These are phyloP conservation scores for Gibbula magus DNA, from an alignment of 2,888 invertebrate genomes.

Conservation along the genomic window DNA sequence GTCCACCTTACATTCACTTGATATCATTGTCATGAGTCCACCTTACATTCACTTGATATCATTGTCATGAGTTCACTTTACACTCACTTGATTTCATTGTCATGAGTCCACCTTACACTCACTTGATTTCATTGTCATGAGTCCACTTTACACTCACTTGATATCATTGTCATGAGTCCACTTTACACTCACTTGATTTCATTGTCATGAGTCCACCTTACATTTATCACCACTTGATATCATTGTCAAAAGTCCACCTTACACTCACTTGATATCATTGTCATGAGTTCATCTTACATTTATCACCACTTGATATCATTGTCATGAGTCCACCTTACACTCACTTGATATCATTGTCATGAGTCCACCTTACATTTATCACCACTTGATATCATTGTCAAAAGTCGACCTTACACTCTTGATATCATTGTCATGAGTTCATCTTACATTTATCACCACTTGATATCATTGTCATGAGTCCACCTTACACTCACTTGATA, in stretches of 20 bases:
- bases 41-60: too few species aligned
- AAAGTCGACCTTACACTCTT: constrained; percentile 68
- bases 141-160: constrained; percentile 84
- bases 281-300: constrained; percentile 34
- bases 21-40: too few species aligned
- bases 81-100: too few species aligned
- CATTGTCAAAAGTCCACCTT: constrained; percentile 80
- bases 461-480: constrained; percentile 84
- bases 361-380: constrained; percentile 75
- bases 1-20: too few species aligned
- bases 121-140: constrained; percentile 81
- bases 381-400: constrained; percentile 86
- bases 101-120: too few species aligned
- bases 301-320: constrained; percentile 85
- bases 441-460: constrained; percentile 79
- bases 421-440: too few species aligned
- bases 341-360: too few species aligned
- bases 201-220: too few species aligned
- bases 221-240: constrained; percentile 83
- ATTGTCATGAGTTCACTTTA: too few species aligned
- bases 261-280: too few species aligned
- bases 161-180: constrained; percentile 83
- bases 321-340: constrained; percentile 77
- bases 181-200: neutral
- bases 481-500: neutral